Percentiles rank a stretch among this genome's conserved stretches.
These are phyloP conservation scores for Paracentrotus lividus DNA, from an alignment of 53 echinoderm and acorn worm species.

Conservation along the genomic window DNA sequence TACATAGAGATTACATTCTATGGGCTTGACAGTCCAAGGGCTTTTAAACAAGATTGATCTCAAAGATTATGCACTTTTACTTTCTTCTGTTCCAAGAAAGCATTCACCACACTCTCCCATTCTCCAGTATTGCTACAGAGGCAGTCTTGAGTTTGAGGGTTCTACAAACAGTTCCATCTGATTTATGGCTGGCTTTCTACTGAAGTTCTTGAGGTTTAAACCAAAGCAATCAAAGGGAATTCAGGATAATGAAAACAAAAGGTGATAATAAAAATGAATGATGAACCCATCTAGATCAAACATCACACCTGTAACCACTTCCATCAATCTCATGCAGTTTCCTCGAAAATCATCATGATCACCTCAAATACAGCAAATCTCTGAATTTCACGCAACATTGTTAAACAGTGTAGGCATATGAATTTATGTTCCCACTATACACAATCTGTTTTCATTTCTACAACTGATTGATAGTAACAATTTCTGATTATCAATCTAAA, in stretches of 20 bases:
- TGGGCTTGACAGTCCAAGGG: slow-evolving; percentile 24
- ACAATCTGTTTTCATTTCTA: too few relatives aligned
- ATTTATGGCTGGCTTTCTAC: background rate
- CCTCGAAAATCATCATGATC: too few relatives aligned
- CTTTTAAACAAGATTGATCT: background rate
- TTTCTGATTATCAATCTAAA: too few relatives aligned
- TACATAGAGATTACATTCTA: background rate
- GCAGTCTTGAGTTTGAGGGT: background rate
- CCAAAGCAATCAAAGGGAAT: background rate
- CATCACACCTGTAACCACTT: too few relatives aligned
- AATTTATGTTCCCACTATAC: too few relatives aligned
- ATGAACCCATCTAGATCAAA: too few relatives aligned
- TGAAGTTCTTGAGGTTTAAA: background rate
- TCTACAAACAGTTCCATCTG: background rate
- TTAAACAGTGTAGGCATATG: too few relatives aligned
- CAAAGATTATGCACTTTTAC: background rate
- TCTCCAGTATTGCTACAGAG: background rate
- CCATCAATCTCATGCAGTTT: too few relatives aligned
- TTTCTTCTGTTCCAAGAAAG: slow-evolving; percentile 6
- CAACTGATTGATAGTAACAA: too few relatives aligned
- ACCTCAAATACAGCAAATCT: too few relatives aligned
- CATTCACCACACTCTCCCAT: background rate
- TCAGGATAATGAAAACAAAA: background rate
- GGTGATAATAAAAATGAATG: background rate
- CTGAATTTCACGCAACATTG: too few relatives aligned